Conservation (phyloP, 1,140 invertebrate species). For the Sinonovacula constricta region DNA sequence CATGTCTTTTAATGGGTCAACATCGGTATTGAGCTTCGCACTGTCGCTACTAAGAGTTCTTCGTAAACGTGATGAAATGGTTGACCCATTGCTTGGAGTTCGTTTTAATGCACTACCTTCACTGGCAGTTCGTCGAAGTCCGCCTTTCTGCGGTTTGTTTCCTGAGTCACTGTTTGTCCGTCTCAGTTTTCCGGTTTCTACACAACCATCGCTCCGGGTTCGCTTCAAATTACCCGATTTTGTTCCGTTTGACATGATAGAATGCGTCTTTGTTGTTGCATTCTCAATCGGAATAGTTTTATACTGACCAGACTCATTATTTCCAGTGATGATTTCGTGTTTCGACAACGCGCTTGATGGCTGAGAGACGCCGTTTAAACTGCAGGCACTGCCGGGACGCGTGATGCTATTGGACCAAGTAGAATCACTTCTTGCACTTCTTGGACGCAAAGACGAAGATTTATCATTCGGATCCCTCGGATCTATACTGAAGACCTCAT, state of each 20-base stretch:
- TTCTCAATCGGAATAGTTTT: no score
- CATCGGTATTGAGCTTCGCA: constrained; percentile 28
- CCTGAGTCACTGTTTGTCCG: neutral
- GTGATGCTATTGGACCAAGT: constrained; percentile 49
- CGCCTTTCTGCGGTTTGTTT: neutral
- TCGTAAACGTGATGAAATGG: constrained; percentile 11
- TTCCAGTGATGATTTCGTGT: neutral
- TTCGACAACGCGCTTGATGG: constrained; percentile 15
- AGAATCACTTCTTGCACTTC: constrained; percentile 38
- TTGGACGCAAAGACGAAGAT: constrained; percentile 5
- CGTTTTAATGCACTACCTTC: constrained; percentile 23
- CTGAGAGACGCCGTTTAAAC: constrained; percentile 25
- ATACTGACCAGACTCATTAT: neutral
- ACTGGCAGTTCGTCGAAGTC: constrained; percentile 11
- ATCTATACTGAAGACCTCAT: constrained; percentile 43
- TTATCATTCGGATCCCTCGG: constrained; percentile 5
- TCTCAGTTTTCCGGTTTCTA: neutral
- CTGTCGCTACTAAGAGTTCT: constrained; percentile 38
- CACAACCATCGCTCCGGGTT: constrained; percentile 33
- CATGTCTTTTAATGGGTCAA: constrained; percentile 41
- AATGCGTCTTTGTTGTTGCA: constrained; percentile 2
- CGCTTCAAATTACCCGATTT: constrained; percentile 6
- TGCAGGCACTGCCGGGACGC: constrained; percentile 36
- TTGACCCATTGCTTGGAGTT: constrained; percentile 5
- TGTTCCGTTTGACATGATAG: neutral